A percentile compares a stretch with the other conserved stretches of the same genome.
These are phyloP conservation scores for Syngnathoides biaculeatus DNA, from an alignment of 2,113 vertebrate genomes.

Conservation along the genomic window DNA sequence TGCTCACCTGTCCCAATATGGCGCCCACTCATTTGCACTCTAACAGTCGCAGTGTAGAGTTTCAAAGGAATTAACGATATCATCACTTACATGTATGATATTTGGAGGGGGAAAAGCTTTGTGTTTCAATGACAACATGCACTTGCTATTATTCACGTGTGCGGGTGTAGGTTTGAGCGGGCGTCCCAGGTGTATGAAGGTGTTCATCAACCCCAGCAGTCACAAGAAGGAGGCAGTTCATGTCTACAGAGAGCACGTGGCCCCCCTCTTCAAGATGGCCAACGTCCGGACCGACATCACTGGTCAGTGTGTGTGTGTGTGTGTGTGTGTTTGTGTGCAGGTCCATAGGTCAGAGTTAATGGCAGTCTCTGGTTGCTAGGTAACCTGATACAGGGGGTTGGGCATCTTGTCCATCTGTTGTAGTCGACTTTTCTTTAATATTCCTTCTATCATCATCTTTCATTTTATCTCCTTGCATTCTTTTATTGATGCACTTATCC, in stretches of 20 bases:
- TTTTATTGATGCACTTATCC: not conserved
- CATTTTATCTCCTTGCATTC: no score
- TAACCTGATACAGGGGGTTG: slow-evolving; percentile 70
- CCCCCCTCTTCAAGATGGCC: slow-evolving; percentile 90
- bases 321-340: slow-evolving; percentile 6
- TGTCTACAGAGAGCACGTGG: slow-evolving; percentile 85
- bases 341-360: slow-evolving; percentile 67
- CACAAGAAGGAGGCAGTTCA: slow-evolving; percentile 85
- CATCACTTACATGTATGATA: not conserved
- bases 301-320: slow-evolving; percentile 70
- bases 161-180: slow-evolving; percentile 75
- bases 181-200: slow-evolving; percentile 86
- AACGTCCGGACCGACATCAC: slow-evolving; percentile 87
- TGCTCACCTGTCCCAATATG: not conserved
- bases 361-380: slow-evolving; percentile 62
- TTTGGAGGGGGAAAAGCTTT: not conserved
- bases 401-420: slow-evolving; percentile 72
- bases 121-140: not conserved
- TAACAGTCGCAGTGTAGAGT: not conserved
- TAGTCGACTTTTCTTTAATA: slow-evolving; percentile 35
- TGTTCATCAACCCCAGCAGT: slow-evolving; percentile 92
- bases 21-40: not conserved
- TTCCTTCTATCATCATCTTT: not conserved
- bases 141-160: not conserved
- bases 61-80: not conserved